Percentiles rank a stretch among this genome's conserved stretches.
Evolutionary conservation across 2,113 vertebrate species (phyloP).

Genomic region (Melanotaenia duboulayi): DNA sequence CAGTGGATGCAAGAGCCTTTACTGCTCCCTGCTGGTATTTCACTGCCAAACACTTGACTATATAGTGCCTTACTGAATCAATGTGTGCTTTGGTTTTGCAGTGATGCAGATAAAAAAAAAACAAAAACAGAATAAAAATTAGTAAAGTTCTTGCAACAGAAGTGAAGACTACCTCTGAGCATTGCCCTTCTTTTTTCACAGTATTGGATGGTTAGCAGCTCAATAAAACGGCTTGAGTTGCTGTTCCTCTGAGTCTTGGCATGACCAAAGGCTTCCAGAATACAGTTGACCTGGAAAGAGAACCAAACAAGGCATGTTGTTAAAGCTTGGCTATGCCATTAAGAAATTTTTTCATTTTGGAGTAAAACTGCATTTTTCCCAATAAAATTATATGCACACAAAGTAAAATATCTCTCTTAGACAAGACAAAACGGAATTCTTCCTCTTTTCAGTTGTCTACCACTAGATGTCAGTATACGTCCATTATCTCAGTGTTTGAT

Average conservation of each 20-base stretch:
- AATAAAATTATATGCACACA: neutral
- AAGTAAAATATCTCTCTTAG: neutral
- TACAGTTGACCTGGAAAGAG: conserved; percentile 84
- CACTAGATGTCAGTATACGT: conserved; percentile 69
- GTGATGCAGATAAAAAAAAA: neutral
- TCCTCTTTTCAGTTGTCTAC: conserved; percentile 18
- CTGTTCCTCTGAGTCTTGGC: conserved; percentile 89
- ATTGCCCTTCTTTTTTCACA: conserved; percentile 86
- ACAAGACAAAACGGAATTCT: neutral
- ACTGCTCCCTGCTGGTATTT: conserved; percentile 66
- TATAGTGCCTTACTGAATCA: no score
- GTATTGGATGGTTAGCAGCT: conserved; percentile 91
- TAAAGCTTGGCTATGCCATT: neutral
- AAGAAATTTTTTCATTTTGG: neutral
- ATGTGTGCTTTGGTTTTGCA: neutral
- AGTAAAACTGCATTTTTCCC: neutral
- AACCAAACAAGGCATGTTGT: conserved; percentile 16
- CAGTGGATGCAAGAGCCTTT: conserved; percentile 13
- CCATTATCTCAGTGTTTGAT: neutral
- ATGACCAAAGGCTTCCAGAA: conserved; percentile 94
- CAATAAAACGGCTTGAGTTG: conserved; percentile 91
- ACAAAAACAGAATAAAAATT: neutral
- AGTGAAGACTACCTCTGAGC: conserved; percentile 83
- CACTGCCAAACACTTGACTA: neutral
- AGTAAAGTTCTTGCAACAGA: neutral